phyloP scores from a whole-genome alignment of 1,140 invertebrate genomes.

The Temnothorax longispinosus region DNA sequence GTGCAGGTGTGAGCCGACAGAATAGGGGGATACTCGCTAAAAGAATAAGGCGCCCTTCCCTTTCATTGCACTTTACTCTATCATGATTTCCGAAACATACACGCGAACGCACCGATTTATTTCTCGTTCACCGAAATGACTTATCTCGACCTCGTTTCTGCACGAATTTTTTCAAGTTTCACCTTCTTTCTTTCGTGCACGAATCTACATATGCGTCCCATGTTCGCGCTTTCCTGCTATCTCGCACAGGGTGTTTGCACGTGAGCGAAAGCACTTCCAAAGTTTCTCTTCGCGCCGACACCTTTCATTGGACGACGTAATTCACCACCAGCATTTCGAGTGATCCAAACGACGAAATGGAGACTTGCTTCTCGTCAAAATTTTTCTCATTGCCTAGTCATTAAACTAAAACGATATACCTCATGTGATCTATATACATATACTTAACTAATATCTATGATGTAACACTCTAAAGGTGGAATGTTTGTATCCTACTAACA shows the following conservation, averaged over 20 bases:
- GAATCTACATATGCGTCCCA: background rate
- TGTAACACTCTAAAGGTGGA: background rate
- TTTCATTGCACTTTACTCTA: conserved; percentile 43
- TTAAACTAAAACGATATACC: conserved; percentile 17
- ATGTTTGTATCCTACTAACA: conserved; percentile 36
- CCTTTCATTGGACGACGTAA: background rate
- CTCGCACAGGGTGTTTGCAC: background rate
- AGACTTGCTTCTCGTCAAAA: background rate
- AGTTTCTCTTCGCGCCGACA: background rate
- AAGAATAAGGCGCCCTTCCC: conserved; percentile 28
- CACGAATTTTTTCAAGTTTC: background rate
- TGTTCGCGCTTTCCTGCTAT: background rate
- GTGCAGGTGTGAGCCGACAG: conserved; percentile 86
- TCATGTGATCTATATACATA: background rate
- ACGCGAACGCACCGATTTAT: conserved; percentile 43
- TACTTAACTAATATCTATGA: conserved; percentile 34
- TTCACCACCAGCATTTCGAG: background rate
- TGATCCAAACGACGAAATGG: background rate
- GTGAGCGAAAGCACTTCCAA: background rate
- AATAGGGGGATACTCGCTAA: conserved; percentile 49
- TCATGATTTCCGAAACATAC: conserved; percentile 57
- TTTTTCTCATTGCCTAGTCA: background rate
- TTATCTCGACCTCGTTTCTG: background rate
- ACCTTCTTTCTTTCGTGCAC: background rate
- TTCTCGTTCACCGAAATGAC: background rate